Evolutionary conservation across 2,888 invertebrate genomes (phyloP).

Genomic region (Metallyticus violacea): DNA sequence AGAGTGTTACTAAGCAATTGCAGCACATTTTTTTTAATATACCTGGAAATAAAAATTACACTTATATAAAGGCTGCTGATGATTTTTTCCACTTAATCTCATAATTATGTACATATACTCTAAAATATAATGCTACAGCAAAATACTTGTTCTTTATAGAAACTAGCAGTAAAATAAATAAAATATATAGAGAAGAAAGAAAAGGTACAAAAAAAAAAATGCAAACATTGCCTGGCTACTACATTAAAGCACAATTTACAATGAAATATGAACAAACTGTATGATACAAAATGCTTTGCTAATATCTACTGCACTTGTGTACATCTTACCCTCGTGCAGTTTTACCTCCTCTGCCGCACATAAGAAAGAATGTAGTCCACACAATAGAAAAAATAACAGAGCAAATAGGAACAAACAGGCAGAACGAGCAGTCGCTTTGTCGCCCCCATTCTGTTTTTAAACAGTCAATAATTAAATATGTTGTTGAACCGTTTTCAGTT

Average conservation of each 20-base stretch:
- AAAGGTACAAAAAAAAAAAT: too few species aligned
- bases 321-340: conserved; percentile 25
- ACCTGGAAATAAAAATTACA: too few species aligned
- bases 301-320: not conserved
- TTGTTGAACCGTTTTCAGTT: conserved; percentile 2
- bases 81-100: too few species aligned
- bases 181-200: too few species aligned
- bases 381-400: conserved; percentile 26
- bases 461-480: not conserved
- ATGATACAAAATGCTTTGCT: not conserved
- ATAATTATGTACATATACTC: too few species aligned
- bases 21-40: too few species aligned
- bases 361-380: conserved; percentile 27
- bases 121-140: too few species aligned
- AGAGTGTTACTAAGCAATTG: too few species aligned
- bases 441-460: conserved; percentile 22
- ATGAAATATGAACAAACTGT: not conserved
- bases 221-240: not conserved
- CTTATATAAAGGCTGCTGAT: too few species aligned
- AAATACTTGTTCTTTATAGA: too few species aligned
- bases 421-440: conserved; percentile 17
- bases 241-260: not conserved
- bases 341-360: conserved; percentile 30
- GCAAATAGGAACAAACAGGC: conserved; percentile 17
- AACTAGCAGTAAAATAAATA: too few species aligned